Base-by-base conservation (phyloP, 1,140 invertebrate genomes). In the Drosophila albomicans region DNA sequence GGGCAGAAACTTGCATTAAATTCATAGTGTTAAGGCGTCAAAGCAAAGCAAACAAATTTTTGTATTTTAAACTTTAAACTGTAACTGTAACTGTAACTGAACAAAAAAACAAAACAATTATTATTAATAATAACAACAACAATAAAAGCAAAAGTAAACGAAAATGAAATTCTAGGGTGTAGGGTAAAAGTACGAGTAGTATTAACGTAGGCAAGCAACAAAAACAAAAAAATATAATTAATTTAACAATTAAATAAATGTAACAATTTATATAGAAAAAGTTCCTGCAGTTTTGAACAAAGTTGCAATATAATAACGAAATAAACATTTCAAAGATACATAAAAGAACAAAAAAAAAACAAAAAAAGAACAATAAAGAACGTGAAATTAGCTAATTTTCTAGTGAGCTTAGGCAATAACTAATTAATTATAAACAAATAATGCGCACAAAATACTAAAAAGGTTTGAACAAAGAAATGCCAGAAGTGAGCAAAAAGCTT, bases 241-340 rank as follows among this genome's bases (percentile, higher is more conserved):
- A 43, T 62, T 46, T 52, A 43, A 71, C 43, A 61, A 49, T 43
- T 58, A 11, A 64, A 69, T 59, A 48, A 67, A 49, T 79, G 45
- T 64, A 66, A 81, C 57, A 70, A 81, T 72, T 86, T 73, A 79
- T 82, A 89, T 68, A 85, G 79, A 89, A 71, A 66, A 74, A 89
- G 85, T 89, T 89, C 85, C 85, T 89, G 86, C 85, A 90, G 85
- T 88, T 84, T 80, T 81, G 45, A 88, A 78, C 59, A 75, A 82
- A 87, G 75, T 81, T 89, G 80, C 84, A 88, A 80, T 73, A 62
- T 65, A 57, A 78, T 43, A 74, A 79, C 52, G 5, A 43, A 63
- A 75, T 51, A 30, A 68, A 78, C 48, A 61, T 61, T 61, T 61
- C 43, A 61, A 48, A 61, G 15, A 46, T 32, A 45, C 20, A 48